Conservation (phyloP, 37 sponge, comb jelly and placozoan genomes). For the Tethya wilhelma region DNA sequence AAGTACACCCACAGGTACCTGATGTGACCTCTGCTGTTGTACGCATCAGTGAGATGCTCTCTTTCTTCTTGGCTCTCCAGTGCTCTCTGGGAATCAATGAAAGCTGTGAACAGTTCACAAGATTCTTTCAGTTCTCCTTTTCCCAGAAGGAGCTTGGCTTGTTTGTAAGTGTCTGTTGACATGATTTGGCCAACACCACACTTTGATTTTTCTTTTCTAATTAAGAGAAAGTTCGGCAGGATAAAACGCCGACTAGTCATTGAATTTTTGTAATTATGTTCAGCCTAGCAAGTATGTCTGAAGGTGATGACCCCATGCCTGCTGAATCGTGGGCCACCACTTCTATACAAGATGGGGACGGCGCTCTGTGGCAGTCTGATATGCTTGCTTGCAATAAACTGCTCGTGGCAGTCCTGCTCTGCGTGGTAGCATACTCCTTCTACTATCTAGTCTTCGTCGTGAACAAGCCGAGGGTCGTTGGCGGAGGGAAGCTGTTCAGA, state of each 20-base stretch:
- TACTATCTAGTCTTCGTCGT: slow-evolving; percentile 47
- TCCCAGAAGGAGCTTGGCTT: slow-evolving; percentile 22
- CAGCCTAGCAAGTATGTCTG: too few relatives aligned
- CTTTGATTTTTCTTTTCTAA: not conserved
- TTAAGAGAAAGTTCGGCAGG: too few relatives aligned
- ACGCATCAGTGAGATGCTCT: slow-evolving; percentile 61
- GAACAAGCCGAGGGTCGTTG: slow-evolving; percentile 43
- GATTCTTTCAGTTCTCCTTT: slow-evolving; percentile 33
- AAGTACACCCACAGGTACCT: slow-evolving; percentile 88
- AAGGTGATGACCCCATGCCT: not conserved
- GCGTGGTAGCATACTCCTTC: not conserved
- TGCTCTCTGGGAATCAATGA: slow-evolving; percentile 11
- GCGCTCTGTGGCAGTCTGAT: too few relatives aligned
- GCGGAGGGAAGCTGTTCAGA: slow-evolving; percentile 13
- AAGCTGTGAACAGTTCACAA: slow-evolving; percentile 10
- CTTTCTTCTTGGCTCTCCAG: not conserved
- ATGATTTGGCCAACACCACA: not conserved
- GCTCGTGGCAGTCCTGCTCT: not conserved
- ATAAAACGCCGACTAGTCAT: not conserved
- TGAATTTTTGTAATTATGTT: not conserved
- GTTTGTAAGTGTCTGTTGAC: not conserved
- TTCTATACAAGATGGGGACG: too few relatives aligned
- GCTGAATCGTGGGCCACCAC: too few relatives aligned
- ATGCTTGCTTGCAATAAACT: too few relatives aligned
- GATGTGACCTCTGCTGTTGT: slow-evolving; percentile 87